These are phyloP conservation scores for Propithecus perrieri DNA, from an alignment of 2,797 vertebrate genomes.

Conservation along the genomic window DNA sequence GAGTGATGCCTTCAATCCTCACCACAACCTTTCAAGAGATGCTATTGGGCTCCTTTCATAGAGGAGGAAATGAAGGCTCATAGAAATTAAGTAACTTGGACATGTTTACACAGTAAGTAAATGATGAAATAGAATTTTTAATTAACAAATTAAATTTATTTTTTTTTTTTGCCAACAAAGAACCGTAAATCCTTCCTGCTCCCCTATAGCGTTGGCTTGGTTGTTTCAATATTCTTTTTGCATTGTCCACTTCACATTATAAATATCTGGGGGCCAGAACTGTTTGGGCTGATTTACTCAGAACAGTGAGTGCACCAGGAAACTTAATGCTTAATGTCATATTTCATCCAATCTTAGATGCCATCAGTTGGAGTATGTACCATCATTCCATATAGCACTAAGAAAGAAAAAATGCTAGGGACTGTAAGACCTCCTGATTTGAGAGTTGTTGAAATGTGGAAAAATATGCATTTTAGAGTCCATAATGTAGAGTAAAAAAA, in stretches of 20 bases:
- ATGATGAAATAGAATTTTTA: background rate
- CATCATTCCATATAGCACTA: background rate
- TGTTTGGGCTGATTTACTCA: slow-evolving; percentile 36
- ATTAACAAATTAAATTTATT: background rate
- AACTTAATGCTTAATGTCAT: background rate
- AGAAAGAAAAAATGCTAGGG: background rate
- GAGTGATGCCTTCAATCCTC: background rate
- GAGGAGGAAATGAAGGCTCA: background rate
- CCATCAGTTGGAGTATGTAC: background rate
- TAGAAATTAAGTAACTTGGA: background rate
- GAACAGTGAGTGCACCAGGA: background rate
- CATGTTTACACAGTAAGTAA: background rate
- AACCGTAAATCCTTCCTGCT: background rate
- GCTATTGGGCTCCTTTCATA: background rate
- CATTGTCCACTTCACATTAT: background rate
- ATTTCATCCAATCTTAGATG: slow-evolving; percentile 15
- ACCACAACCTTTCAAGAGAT: background rate
- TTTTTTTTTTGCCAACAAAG: background rate
- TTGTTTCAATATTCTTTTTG: background rate
- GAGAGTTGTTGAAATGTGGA: slow-evolving; percentile 25
- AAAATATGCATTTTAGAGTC: background rate
- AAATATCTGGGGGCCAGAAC: slow-evolving; percentile 10
- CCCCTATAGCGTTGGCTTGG: background rate
- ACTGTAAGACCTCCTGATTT: background rate
- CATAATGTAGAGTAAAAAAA: background rate